A percentile compares a stretch with the other conserved stretches of the same genome.
Conservation (phyloP, 2,797 vertebrate species). For the Rhodeus uyekii region DNA sequence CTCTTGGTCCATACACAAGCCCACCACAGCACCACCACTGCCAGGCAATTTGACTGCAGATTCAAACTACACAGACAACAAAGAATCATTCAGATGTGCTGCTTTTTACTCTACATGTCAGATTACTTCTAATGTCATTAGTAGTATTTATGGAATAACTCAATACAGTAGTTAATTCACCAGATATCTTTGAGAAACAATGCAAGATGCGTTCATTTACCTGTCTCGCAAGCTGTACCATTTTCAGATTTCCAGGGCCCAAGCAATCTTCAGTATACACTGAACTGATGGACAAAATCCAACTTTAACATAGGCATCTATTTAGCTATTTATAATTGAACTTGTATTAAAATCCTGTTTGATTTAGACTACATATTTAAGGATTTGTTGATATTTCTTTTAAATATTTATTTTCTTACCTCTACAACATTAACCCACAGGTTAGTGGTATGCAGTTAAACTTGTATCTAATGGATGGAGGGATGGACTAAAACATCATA, state of each 20-base stretch:
- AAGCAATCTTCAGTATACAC: conserved; percentile 80
- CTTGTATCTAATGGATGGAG: background rate
- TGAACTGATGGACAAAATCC: conserved; percentile 65
- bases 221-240: conserved; percentile 81
- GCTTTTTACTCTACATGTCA: conserved; percentile 1
- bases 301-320: background rate
- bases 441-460: background rate
- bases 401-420: no score
- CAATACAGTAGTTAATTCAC: background rate
- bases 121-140: background rate
- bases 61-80: conserved; percentile 72
- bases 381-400: background rate
- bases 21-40: conserved; percentile 83
- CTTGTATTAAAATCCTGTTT: background rate
- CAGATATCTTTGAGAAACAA: background rate
- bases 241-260: conserved; percentile 80
- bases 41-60: conserved; percentile 84
- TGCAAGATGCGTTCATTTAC: conserved; percentile 57
- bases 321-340: background rate
- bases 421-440: background rate
- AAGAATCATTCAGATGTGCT: background rate
- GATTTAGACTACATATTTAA: background rate
- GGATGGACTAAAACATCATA: conserved; percentile 49
- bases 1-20: conserved; percentile 75
- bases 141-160: background rate